These are phyloP conservation scores for Dendrolimus punctatus DNA, from an alignment of 1,140 invertebrate genomes.

Conservation along the genomic window DNA sequence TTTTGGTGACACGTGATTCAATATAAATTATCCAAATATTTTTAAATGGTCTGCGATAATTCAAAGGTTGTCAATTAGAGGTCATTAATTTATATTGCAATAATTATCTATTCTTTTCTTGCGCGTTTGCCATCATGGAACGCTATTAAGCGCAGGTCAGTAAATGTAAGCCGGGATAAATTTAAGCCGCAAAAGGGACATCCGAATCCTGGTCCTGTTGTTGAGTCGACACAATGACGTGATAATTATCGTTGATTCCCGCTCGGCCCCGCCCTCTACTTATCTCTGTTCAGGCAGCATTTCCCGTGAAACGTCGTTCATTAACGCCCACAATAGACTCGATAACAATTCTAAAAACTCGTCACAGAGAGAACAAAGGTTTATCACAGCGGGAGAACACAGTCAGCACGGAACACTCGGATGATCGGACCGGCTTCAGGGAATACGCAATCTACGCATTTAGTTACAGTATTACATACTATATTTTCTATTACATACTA, in stretches of 20 bases:
- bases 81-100: too few relatives aligned
- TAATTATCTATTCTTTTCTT: too few relatives aligned
- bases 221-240: constrained; percentile 9
- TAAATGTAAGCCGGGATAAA: constrained; percentile 1
- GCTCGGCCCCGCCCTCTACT: constrained; percentile 15
- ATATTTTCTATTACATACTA: too few relatives aligned
- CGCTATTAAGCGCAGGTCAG: too few relatives aligned
- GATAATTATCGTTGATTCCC: constrained; percentile 27
- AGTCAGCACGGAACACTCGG: constrained; percentile 11
- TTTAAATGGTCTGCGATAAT: too few relatives aligned
- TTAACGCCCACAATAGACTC: constrained; percentile 36
- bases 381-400: constrained; percentile 28
- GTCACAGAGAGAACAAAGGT: constrained; percentile 37
- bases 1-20: neutral
- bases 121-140: too few relatives aligned
- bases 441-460: too few relatives aligned
- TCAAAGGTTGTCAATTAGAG: too few relatives aligned
- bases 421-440: too few relatives aligned
- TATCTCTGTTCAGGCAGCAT: constrained; percentile 24
- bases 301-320: constrained; percentile 37
- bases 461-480: too few relatives aligned
- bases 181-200: constrained; percentile 3
- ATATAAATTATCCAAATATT: too few relatives aligned
- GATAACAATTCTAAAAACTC: constrained; percentile 46
- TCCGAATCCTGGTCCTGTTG: constrained; percentile 2